Base-by-base conservation (phyloP, 2,113 vertebrate species). In the Megaleporinus macrocephalus region DNA sequence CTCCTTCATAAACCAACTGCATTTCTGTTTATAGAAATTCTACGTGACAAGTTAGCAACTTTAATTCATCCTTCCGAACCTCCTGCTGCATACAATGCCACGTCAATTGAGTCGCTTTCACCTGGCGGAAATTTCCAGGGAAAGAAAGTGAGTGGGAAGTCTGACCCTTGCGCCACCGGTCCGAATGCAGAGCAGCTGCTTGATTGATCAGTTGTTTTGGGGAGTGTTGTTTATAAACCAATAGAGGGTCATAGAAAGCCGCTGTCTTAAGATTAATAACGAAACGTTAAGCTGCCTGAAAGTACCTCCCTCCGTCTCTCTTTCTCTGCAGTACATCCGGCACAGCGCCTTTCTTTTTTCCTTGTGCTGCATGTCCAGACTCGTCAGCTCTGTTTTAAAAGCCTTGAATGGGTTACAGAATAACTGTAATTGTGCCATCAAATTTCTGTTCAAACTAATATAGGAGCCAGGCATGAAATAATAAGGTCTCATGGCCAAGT, bases 11-110 rank as follows among this genome's bases (percentile, higher is more conserved):
- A 55, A 55, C 53, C 84, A 83, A 82, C 76, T 57, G 53, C 16
- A 18, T 30, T 81, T 89, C 90, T 89, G 89, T 90, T 92, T 91
- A 91, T 86, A 92, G 92, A 88, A 89, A 86, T 87, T 87, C 85
- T 85, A 33, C n/a, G 53, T 90, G 89, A 91, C 84, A 73, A 88
- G 90, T 89, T 84, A 91, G 80, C 74, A 59, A 72, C 89, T 89
- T 83, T 83, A 87, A 53, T 86, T 88, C 82, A 88, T 87, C 88
- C 86, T 90, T 89, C 87, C 4, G 84, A 88, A 86, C 85, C 78
- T 82, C 81, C 84, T 85, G 79, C 84, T 81, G n/a, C 53, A 30
- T 6, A 55, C 53, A 18, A 41, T 12, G 41, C 44, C n/a, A 55
- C 66, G 41, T 47, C 30, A 9, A 4, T n/a, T 24, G 27, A 11